Conservation (phyloP, 2,113 vertebrate species). For the Glaucomys volans region DNA sequence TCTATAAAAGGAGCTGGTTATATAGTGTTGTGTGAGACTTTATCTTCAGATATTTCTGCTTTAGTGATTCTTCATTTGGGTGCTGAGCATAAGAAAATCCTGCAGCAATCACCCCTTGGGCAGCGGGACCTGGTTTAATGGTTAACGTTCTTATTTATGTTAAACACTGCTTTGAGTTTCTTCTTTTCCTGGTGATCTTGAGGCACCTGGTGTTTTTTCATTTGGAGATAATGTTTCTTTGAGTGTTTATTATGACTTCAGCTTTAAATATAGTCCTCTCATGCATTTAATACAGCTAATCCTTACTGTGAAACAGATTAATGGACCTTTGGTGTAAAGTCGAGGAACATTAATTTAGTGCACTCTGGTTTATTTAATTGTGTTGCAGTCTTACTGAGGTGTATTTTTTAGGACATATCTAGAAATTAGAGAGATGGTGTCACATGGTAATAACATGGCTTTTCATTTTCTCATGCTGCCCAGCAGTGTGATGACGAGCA, state of each 20-base stretch:
- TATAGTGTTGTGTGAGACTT: slow-evolving; percentile 39
- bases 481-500: slow-evolving; percentile 46
- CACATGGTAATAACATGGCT: slow-evolving; percentile 24
- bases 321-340: slow-evolving; percentile 68
- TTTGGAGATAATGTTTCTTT: slow-evolving; percentile 77
- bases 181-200: slow-evolving; percentile 55
- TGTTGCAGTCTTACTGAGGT: neutral
- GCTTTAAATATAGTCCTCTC: slow-evolving; percentile 75
- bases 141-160: slow-evolving; percentile 70
- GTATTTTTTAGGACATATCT: slow-evolving; percentile 14
- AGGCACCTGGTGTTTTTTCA: slow-evolving; percentile 77
- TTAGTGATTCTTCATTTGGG: slow-evolving; percentile 60
- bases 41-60: slow-evolving; percentile 49
- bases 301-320: slow-evolving; percentile 72
- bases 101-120: slow-evolving; percentile 41
- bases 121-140: slow-evolving; percentile 52
- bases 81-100: slow-evolving; percentile 56
- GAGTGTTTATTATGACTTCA: slow-evolving; percentile 77
- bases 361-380: slow-evolving; percentile 68
- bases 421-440: slow-evolving; percentile 68
- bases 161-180: slow-evolving; percentile 64
- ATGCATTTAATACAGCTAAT: slow-evolving; percentile 69
- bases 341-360: slow-evolving; percentile 75
- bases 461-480: slow-evolving; percentile 66
- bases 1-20: slow-evolving; percentile 57